Base-by-base conservation (phyloP, 2,888 invertebrate species). In the Nephrotoma flavescens region DNA sequence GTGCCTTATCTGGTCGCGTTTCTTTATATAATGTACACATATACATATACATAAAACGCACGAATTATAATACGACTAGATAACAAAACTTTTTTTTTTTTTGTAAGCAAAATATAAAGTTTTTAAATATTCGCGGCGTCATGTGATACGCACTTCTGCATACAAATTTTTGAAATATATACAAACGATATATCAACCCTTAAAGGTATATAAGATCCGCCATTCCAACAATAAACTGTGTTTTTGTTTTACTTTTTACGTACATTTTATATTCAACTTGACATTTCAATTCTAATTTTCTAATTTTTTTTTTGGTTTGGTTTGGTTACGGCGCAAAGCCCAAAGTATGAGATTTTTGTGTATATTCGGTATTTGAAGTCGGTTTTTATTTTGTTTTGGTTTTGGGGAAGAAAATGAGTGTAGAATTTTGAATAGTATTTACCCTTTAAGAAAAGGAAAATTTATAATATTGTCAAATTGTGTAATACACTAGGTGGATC, bases 101-200 rank as follows among this genome's bases (percentile, higher is more conserved):
- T 44, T 44, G 6, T 4, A 44, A 15, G 15, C n/a, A 5, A 52
- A 52, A 52, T 15, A 7, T 15, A 52, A 52, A 52, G 15, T 52
- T 52, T 52, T 52, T 52, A 15, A 57, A 57, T 57, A 6, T 71
- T 71, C 71, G 31, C 42, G 41, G 84, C 84, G 84, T 84, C 84
- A 84, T 71, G 31, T 71, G 84, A 84, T 84, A 84, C 84, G 84
- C 84, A 84, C 84, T 84, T 84, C 84, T 84, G 84, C 84, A 84
- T 84, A 84, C 84, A 84, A 84, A 84, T 71, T 71, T 71, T 71
- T 71, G 71, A 71, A 71, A 71, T 71, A 71, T 71, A 71, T 71
- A 71, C 71, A 71, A 71, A 71, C 71, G 31, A 71, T 71, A 71
- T 71, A 71, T 71, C 71, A 71, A 71, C 71, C 71, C 71, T 71